Evolutionary conservation across 2,797 vertebrate species (phyloP).

Genomic region (Champsocephalus esox): DNA sequence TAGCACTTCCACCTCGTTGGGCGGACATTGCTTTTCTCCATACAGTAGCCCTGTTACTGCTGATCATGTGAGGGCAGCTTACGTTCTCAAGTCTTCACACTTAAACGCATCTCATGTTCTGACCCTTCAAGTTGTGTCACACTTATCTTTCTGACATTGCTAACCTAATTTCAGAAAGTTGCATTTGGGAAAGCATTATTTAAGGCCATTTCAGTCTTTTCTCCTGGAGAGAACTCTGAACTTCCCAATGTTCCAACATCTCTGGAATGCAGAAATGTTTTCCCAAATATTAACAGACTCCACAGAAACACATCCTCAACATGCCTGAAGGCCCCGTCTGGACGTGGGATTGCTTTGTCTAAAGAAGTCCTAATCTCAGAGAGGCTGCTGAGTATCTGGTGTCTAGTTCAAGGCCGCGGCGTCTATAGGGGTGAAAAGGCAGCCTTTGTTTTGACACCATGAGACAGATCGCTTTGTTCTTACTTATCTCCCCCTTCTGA

Average conservation of each 20-base stretch:
- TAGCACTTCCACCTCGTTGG: no score
- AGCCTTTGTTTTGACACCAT: conserved; percentile 82
- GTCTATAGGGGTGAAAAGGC: conserved; percentile 68
- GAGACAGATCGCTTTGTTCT: conserved; percentile 79
- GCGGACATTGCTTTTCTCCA: no score
- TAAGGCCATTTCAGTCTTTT: background rate
- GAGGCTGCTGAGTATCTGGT: conserved; percentile 57
- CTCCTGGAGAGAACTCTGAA: background rate
- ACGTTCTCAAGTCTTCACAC: no score
- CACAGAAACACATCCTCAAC: conserved; percentile 5
- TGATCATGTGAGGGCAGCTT: no score
- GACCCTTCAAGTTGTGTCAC: no score
- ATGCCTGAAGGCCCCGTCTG: conserved; percentile 17
- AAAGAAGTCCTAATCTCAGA: conserved; percentile 55
- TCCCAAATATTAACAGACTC: conserved; percentile 14
- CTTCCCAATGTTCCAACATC: background rate
- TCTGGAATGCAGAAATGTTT: conserved; percentile 13
- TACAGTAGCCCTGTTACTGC: no score
- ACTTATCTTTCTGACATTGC: no score
- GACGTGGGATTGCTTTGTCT: conserved; percentile 76
- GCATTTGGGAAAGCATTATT: background rate
- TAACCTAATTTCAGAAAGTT: background rate
- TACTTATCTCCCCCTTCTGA: conserved; percentile 71
- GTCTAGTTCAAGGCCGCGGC: conserved; percentile 57
- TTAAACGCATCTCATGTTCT: no score